Conservation (phyloP, 30 jellyfish, hydroid and myxozoan species). For the Pseudorhiza aurosa region DNA sequence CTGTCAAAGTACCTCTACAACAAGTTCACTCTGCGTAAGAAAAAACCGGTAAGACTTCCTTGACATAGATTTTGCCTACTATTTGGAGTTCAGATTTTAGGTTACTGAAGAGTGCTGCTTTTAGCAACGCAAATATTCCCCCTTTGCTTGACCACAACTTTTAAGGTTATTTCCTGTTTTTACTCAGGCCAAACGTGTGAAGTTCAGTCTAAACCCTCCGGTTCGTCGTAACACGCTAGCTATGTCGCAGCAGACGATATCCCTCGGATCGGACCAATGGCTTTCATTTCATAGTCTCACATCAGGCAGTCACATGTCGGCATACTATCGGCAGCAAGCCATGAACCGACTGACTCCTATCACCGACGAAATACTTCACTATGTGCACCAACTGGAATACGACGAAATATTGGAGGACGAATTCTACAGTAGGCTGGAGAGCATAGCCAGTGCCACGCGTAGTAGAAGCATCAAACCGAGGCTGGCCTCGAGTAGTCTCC, state of each 20-base stretch:
- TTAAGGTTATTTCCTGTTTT: background rate
- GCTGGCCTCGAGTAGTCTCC: too few relatives aligned
- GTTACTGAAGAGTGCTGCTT: too few relatives aligned
- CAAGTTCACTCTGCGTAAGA: slow-evolving; percentile 26
- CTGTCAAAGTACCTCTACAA: slow-evolving; percentile 18
- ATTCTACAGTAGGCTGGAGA: slow-evolving; percentile 54
- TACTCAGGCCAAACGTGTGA: slow-evolving; percentile 46
- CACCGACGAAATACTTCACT: slow-evolving; percentile 43
- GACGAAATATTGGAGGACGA: slow-evolving; percentile 68
- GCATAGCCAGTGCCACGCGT: slow-evolving; percentile 26
- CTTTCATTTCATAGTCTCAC: slow-evolving; percentile 25
- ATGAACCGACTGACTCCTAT: slow-evolving; percentile 60
- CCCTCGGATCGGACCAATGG: slow-evolving; percentile 68
- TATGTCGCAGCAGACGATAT: slow-evolving; percentile 61
- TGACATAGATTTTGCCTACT: too few relatives aligned
- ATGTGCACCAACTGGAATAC: slow-evolving; percentile 54
- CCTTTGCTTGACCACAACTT: background rate
- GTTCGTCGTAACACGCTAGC: slow-evolving; percentile 52
- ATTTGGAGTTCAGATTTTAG: too few relatives aligned
- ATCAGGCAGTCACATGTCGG: slow-evolving; percentile 48
- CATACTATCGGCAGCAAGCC: slow-evolving; percentile 19
- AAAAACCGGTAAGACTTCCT: slow-evolving; percentile 17
- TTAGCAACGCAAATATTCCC: background rate
- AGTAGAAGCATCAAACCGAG: too few relatives aligned
- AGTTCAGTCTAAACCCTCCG: slow-evolving; percentile 34